A percentile compares a stretch with the other conserved stretches of the same genome.
These are phyloP conservation scores for Pyxicephalus adspersus DNA, from an alignment of 2,113 vertebrate genomes.

Conservation along the genomic window DNA sequence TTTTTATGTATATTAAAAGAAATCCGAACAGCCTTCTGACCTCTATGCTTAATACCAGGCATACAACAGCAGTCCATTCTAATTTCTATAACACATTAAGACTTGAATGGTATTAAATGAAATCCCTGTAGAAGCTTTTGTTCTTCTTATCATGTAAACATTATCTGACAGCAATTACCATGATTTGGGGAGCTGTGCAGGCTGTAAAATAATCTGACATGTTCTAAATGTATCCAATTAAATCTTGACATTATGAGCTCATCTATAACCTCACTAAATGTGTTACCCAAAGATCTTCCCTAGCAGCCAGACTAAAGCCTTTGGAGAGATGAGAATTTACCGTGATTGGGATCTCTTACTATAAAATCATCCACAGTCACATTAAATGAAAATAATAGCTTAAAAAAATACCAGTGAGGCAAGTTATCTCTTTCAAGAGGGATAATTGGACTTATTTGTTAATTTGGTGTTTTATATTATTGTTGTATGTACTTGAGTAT, in stretches of 20 bases:
- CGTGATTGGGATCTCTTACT: not conserved
- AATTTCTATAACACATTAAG: not conserved
- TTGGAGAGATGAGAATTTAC: not conserved
- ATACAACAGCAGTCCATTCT: not conserved
- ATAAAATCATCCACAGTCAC: not conserved
- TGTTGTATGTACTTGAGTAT: too few relatives aligned
- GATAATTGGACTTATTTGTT: too few relatives aligned
- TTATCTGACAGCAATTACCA: constrained; percentile 25
- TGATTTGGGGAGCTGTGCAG: constrained; percentile 10
- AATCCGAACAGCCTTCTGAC: not conserved
- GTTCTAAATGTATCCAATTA: constrained; percentile 41
- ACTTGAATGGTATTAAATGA: not conserved
- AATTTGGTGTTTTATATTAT: too few relatives aligned
- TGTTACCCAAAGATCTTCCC: not conserved
- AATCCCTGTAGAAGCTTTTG: not conserved
- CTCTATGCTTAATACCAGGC: not conserved
- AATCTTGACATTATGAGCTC: constrained; percentile 19
- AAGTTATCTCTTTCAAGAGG: too few relatives aligned
- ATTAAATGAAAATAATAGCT: not conserved
- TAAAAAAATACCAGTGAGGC: too few relatives aligned
- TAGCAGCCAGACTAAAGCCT: not conserved
- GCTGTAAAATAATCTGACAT: constrained; percentile 28
- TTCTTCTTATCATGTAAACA: constrained; percentile 4
- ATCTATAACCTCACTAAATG: constrained; percentile 16
- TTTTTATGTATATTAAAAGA: not conserved